phyloP scores from a whole-genome alignment of 1,140 invertebrate genomes.

The Leptopilina boulardi region DNA sequence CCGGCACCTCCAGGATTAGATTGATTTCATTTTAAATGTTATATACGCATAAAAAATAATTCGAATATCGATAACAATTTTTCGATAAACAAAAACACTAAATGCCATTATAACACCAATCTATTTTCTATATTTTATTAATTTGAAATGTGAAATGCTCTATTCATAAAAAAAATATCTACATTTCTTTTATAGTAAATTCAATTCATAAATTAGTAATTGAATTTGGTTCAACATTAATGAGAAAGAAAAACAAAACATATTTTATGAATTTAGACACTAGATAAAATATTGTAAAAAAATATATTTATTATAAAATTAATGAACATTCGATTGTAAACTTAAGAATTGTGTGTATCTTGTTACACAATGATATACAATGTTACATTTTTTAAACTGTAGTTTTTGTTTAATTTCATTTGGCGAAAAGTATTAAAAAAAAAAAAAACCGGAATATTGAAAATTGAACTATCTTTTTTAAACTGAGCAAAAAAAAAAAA shows the following conservation, averaged over 20 bases:
- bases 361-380: not conserved
- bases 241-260: not conserved
- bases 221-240: not conserved
- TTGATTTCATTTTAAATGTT: slow-evolving; percentile 56
- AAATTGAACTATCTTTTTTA: not conserved
- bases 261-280: slow-evolving; percentile 10
- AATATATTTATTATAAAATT: slow-evolving; percentile 32
- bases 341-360: not conserved
- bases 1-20: slow-evolving; percentile 74
- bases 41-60: slow-evolving; percentile 20
- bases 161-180: not conserved
- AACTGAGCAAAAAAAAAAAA: not conserved
- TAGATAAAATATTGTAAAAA: slow-evolving; percentile 23
- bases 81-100: not conserved
- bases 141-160: not conserved
- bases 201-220: not conserved
- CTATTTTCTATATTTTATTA: not conserved
- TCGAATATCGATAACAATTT: not conserved
- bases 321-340: slow-evolving; percentile 19
- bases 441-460: too few relatives aligned
- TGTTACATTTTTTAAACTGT: slow-evolving; percentile 6
- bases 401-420: not conserved
- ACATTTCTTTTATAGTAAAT: slow-evolving; percentile 5
- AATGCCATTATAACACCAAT: not conserved
- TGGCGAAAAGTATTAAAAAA: too few relatives aligned